phyloP scores from a whole-genome alignment of 2,113 vertebrate species.

The Gymnogyps californianus region DNA sequence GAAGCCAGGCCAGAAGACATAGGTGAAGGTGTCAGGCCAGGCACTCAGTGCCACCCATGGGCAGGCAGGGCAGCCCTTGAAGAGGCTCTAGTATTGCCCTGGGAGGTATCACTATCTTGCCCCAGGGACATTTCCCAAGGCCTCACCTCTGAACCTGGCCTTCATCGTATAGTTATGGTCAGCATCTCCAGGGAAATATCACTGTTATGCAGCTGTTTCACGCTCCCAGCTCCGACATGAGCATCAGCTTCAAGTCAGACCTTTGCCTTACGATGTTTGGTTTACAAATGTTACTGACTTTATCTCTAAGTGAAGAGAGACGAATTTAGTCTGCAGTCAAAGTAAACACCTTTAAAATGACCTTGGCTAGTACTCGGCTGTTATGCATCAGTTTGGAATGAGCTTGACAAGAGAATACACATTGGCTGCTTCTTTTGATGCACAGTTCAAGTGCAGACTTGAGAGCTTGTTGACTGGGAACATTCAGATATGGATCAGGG shows the following conservation, averaged over 20 bases:
- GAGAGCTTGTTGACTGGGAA: constrained; percentile 40
- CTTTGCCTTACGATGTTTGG: neutral
- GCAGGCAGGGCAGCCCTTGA: neutral
- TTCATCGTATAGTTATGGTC: neutral
- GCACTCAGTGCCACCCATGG: neutral
- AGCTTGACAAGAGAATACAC: constrained; percentile 30
- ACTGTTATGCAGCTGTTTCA: neutral
- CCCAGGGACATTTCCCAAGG: neutral
- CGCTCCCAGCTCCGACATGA: neutral
- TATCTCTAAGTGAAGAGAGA: constrained; percentile 34
- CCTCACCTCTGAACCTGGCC: neutral
- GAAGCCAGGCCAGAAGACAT: neutral
- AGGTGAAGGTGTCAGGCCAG: neutral
- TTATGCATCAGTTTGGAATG: constrained; percentile 27
- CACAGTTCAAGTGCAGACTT: constrained; percentile 41
- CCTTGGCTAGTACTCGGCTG: constrained; percentile 23
- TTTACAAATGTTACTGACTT: constrained; percentile 30
- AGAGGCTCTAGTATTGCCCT: neutral
- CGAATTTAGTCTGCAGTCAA: constrained; percentile 40
- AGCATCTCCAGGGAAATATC: neutral
- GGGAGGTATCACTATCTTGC: neutral
- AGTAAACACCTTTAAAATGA: constrained; percentile 63
- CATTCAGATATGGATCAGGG: constrained; percentile 44
- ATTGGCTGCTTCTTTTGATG: constrained; percentile 18
- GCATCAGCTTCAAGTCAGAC: constrained; percentile 1